Percentiles rank a stretch among this genome's conserved stretches.
These are phyloP conservation scores for Eretmocerus hayati DNA, from an alignment of 2,888 invertebrate species.

Conservation along the genomic window DNA sequence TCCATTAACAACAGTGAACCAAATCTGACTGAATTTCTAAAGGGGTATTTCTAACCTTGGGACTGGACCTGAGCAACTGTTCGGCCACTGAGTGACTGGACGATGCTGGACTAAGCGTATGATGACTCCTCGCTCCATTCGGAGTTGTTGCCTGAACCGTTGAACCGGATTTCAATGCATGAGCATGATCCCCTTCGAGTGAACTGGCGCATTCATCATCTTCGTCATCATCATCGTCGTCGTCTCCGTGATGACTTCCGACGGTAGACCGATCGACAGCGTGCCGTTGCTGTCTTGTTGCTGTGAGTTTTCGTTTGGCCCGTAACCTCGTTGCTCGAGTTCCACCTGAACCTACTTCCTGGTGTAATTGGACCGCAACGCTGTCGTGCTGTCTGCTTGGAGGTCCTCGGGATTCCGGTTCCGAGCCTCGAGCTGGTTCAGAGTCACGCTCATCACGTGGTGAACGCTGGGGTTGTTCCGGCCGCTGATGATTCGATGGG, in stretches of 20 bases:
- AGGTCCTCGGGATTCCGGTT: constrained; percentile 51
- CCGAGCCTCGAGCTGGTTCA: constrained; percentile 29
- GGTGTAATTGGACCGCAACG: constrained; percentile 50
- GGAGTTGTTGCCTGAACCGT: no score
- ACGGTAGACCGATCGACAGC: no score
- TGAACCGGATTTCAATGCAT: constrained; percentile 24
- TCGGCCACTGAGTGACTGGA: constrained; percentile 54
- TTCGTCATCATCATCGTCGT: constrained; percentile 49
- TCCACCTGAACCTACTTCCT: constrained; percentile 28
- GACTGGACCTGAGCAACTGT: constrained; percentile 40
- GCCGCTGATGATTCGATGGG: constrained; percentile 50
- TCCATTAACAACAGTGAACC: no score
- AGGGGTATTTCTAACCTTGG: no score
- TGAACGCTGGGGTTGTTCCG: constrained; percentile 47
- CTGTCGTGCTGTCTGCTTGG: constrained; percentile 51
- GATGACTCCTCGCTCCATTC: constrained; percentile 49
- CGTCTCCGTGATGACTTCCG: constrained; percentile 41
- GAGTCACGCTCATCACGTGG: constrained; percentile 49
- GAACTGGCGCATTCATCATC: no score
- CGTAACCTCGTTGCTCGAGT: constrained; percentile 36
- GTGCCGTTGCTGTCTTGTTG: no score
- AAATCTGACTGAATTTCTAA: no score
- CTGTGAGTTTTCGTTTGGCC: constrained; percentile 57
- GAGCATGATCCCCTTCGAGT: constrained; percentile 43
- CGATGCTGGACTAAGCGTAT: constrained; percentile 56